Evolutionary conservation across 2,113 vertebrate species (phyloP).

Genomic region (Rhagologus leucostigma): DNA sequence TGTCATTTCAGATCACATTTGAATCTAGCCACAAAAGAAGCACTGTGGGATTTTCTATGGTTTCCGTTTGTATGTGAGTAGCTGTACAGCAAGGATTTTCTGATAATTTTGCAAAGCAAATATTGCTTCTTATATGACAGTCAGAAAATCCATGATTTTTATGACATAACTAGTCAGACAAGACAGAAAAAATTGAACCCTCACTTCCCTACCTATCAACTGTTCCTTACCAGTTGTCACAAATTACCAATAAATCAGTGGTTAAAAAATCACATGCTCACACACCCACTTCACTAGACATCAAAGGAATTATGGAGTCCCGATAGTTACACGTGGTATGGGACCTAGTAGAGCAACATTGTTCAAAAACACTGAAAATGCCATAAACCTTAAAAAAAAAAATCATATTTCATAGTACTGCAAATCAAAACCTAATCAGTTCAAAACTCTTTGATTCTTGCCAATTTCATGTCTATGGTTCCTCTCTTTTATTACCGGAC

Average conservation of each 20-base stretch:
- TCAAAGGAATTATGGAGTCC: background rate
- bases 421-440: background rate
- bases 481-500: background rate
- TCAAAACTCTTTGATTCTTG: background rate
- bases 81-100: background rate
- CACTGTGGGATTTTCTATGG: background rate
- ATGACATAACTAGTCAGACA: background rate
- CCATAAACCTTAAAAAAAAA: background rate
- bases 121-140: background rate
- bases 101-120: background rate
- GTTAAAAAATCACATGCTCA: background rate
- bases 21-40: background rate
- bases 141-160: background rate
- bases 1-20: background rate
- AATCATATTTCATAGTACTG: background rate
- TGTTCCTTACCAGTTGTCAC: rapidly evolving
- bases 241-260: background rate
- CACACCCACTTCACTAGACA: background rate
- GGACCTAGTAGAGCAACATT: background rate
- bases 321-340: background rate
- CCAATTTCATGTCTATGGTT: background rate
- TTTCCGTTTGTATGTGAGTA: background rate
- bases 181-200: background rate
- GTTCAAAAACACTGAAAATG: background rate
- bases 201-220: background rate